Percentiles rank a stretch among this genome's conserved stretches.
phyloP scores from a whole-genome alignment of 2,797 vertebrate genomes.

The Meriones psammophilus region DNA sequence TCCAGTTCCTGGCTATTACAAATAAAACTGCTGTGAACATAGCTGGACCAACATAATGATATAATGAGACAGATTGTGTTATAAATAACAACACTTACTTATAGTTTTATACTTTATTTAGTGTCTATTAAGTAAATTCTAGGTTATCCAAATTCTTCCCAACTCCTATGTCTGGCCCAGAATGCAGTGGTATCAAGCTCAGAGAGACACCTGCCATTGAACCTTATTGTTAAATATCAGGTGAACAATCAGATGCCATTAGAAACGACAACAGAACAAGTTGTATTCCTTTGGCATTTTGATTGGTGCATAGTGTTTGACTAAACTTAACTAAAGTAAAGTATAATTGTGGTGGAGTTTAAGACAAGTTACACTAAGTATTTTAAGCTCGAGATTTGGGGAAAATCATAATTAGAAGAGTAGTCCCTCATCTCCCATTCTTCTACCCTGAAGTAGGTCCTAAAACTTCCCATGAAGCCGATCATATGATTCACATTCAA shows the following conservation, averaged over 20 bases:
- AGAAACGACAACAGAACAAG: neutral
- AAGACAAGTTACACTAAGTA: neutral
- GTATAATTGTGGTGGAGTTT: neutral
- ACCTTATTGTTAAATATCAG: constrained; percentile 29
- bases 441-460: neutral
- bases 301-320: neutral
- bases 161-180: constrained; percentile 4
- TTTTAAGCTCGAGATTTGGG: neutral
- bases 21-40: neutral
- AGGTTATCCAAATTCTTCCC: neutral
- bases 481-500: neutral
- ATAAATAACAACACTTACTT: neutral
- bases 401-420: neutral
- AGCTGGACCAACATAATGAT: neutral
- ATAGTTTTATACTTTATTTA: neutral
- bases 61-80: neutral
- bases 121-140: neutral
- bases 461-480: neutral
- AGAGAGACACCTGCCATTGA: constrained; percentile 31
- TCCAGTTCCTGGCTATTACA: too few relatives aligned
- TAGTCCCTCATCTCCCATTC: neutral
- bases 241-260: constrained; percentile 42
- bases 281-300: neutral
- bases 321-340: constrained; percentile 8
- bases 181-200: neutral